Evolutionary conservation across 1,140 invertebrate species (phyloP).

Genomic region (Drosophila nigrodunni): DNA sequence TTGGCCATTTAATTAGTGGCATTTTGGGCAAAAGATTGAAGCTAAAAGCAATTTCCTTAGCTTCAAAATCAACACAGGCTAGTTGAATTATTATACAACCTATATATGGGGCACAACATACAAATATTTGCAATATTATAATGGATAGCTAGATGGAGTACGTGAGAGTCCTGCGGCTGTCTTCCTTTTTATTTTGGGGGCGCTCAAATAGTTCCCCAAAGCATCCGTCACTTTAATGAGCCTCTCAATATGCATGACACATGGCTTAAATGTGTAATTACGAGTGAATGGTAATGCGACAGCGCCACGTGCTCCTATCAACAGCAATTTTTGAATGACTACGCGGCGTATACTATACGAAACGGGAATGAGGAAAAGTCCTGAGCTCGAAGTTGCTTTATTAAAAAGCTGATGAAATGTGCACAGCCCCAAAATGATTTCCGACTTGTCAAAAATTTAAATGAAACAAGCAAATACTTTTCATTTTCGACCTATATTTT

Average conservation of each 20-base stretch:
- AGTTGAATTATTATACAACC: slow-evolving; percentile 12
- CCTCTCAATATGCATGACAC: slow-evolving; percentile 81
- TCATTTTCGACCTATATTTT: neutral
- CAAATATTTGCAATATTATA: neutral
- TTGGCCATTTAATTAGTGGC: slow-evolving; percentile 48
- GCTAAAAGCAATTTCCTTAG: slow-evolving; percentile 20
- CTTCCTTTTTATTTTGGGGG: neutral
- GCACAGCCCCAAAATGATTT: slow-evolving; percentile 3
- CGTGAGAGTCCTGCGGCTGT: slow-evolving; percentile 27
- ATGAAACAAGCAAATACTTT: neutral
- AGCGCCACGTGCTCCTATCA: slow-evolving; percentile 63
- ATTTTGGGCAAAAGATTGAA: slow-evolving; percentile 3
- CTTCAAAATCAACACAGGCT: slow-evolving; percentile 14
- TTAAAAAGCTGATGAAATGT: slow-evolving; percentile 18
- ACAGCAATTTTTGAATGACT: slow-evolving; percentile 49
- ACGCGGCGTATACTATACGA: slow-evolving; percentile 58
- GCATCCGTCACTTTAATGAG: slow-evolving; percentile 67
- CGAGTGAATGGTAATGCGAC: slow-evolving; percentile 39
- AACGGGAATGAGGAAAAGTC: neutral
- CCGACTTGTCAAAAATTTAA: neutral
- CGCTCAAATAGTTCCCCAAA: slow-evolving; percentile 32
- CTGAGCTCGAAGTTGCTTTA: neutral
- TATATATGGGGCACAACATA: neutral
- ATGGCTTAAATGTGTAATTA: slow-evolving; percentile 79
- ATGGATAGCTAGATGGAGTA: slow-evolving; percentile 7